Evolutionary conservation across 1,140 invertebrate species (phyloP).

Genomic region (Cotesia vestalis): DNA sequence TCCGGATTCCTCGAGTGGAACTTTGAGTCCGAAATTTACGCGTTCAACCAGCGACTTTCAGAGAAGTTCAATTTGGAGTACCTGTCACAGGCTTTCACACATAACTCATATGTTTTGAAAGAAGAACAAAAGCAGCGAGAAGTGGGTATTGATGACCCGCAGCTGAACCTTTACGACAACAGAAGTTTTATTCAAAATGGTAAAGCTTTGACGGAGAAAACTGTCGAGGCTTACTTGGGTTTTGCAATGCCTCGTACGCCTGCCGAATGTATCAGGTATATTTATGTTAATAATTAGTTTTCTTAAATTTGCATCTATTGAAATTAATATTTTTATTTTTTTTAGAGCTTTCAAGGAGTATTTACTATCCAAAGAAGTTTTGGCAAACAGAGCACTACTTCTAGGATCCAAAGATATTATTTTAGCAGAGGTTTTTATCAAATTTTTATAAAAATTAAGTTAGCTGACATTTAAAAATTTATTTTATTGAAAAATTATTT

Average conservation of each 20-base stretch:
- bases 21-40: slow-evolving; percentile 86
- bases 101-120: slow-evolving; percentile 80
- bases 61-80: slow-evolving; percentile 81
- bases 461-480: slow-evolving; percentile 12
- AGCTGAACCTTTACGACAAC: slow-evolving; percentile 75
- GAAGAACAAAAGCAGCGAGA: slow-evolving; percentile 74
- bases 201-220: slow-evolving; percentile 67
- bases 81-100: slow-evolving; percentile 80
- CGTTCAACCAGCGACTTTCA: slow-evolving; percentile 85
- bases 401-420: slow-evolving; percentile 87
- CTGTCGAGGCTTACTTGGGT: slow-evolving; percentile 70
- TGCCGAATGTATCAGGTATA: slow-evolving; percentile 72
- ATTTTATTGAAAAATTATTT: slow-evolving; percentile 24
- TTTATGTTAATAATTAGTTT: neutral
- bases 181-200: slow-evolving; percentile 74
- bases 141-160: slow-evolving; percentile 72
- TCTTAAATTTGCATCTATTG: too few relatives aligned
- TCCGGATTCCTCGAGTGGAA: slow-evolving; percentile 85
- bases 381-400: slow-evolving; percentile 76
- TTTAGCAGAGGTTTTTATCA: slow-evolving; percentile 70
- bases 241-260: slow-evolving; percentile 77
- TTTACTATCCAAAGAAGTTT: slow-evolving; percentile 72
- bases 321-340: slow-evolving; percentile 45
- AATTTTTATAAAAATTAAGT: neutral
- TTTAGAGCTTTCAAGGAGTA: slow-evolving; percentile 71